Evolutionary conservation across 2,888 invertebrate species (phyloP).

Genomic region (Gandaritis pyraliata): DNA sequence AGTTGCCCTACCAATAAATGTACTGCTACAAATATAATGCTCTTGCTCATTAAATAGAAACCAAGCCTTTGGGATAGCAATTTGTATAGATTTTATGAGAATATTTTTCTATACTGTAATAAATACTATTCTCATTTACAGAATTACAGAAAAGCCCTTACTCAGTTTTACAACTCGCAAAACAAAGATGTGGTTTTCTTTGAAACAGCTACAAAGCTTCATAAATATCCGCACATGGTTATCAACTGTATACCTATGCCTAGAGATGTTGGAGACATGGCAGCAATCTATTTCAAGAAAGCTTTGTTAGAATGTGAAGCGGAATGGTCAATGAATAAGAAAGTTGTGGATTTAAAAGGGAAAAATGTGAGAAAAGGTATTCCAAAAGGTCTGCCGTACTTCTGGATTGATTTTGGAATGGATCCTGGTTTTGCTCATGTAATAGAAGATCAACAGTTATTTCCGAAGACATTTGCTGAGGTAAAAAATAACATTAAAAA

Average conservation of each 20-base stretch:
- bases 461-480: conserved; percentile 95
- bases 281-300: conserved; percentile 99
- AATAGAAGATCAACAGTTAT: conserved; percentile 95
- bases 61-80: no score
- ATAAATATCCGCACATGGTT: conserved; percentile 91
- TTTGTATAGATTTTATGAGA: no score
- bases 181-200: conserved; percentile 94
- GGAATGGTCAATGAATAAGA: conserved; percentile 98
- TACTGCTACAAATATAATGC: no score
- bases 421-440: conserved; percentile 98
- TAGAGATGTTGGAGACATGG: conserved; percentile 92
- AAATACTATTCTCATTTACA: conserved; percentile 54
- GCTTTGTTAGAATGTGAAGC: conserved; percentile 97
- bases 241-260: conserved; percentile 96
- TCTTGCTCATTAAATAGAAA: no score
- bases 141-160: conserved; percentile 90
- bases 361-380: conserved; percentile 91
- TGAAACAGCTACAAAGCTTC: conserved; percentile 92
- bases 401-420: conserved; percentile 96
- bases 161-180: conserved; percentile 89
- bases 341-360: conserved; percentile 84
- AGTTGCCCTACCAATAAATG: no score
- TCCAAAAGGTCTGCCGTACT: conserved; percentile 97
- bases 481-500: conserved; percentile 69
- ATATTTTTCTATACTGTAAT: no score